Percentiles rank a stretch among this genome's conserved stretches.
These are phyloP conservation scores for Nipponia nippon DNA, from an alignment of 2,113 vertebrate species.

Conservation along the genomic window DNA sequence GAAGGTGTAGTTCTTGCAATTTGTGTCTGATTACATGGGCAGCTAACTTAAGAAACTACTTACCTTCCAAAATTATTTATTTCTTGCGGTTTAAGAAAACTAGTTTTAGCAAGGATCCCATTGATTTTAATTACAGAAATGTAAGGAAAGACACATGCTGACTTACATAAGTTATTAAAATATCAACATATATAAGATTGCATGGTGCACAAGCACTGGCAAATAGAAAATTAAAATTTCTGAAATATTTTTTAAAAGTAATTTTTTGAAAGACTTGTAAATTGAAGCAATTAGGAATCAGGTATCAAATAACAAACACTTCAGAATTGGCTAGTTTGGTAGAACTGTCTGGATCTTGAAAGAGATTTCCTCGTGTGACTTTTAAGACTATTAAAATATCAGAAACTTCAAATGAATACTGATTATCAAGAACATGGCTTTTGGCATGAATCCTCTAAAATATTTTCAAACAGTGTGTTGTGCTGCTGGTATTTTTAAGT, in stretches of 20 bases:
- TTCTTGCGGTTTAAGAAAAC: not conserved
- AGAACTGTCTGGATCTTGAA: not conserved
- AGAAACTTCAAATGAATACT: not conserved
- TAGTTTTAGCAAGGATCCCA: not conserved
- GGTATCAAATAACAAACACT: not conserved
- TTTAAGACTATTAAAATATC: not conserved
- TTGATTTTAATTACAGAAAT: not conserved
- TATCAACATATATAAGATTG: not conserved
- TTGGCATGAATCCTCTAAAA: not conserved
- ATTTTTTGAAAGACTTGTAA: not conserved
- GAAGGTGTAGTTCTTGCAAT: not conserved
- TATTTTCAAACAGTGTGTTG: not conserved
- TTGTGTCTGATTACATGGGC: not conserved
- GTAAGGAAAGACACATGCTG: not conserved
- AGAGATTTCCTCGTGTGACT: slow-evolving; percentile 17
- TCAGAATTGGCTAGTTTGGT: not conserved
- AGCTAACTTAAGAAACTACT: not conserved
- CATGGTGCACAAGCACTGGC: not conserved
- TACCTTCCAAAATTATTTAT: not conserved
- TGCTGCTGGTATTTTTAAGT: not conserved
- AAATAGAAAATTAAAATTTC: not conserved
- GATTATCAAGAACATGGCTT: not conserved
- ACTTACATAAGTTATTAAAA: not conserved
- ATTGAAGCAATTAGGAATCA: not conserved
- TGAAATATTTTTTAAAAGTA: not conserved